Conservation (phyloP, 2,888 invertebrate species). For the Acronicta alni region DNA sequence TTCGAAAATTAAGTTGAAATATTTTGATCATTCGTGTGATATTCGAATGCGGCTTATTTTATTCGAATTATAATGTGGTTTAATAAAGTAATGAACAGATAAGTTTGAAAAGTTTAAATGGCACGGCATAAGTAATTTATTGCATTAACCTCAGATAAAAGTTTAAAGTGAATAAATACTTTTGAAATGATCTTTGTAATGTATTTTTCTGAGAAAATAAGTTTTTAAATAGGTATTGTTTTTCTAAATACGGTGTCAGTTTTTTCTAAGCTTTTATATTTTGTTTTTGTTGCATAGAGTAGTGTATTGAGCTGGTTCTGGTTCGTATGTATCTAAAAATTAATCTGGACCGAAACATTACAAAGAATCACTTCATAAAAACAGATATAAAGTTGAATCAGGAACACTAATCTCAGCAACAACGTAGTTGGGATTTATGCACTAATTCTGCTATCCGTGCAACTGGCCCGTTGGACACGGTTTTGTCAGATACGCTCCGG, state of each 20-base stretch:
- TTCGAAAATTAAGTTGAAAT: slow-evolving; percentile 48
- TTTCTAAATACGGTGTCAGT: too few species aligned
- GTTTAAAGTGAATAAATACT: background rate
- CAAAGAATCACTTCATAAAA: slow-evolving; percentile 26
- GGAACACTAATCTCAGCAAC: slow-evolving; percentile 61
- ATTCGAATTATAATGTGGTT: slow-evolving; percentile 25
- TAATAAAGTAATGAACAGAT: slow-evolving; percentile 30
- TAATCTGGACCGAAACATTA: background rate
- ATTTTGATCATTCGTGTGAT: slow-evolving; percentile 38
- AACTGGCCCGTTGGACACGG: slow-evolving; percentile 62
- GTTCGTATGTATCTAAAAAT: too few species aligned
- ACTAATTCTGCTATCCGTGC: slow-evolving; percentile 71
- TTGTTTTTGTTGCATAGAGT: too few species aligned
- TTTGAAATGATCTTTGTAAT: background rate
- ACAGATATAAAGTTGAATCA: slow-evolving; percentile 46
- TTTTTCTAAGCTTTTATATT: too few species aligned
- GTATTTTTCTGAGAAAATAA: background rate
- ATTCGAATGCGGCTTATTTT: slow-evolving; percentile 34
- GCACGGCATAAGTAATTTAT: slow-evolving; percentile 22
- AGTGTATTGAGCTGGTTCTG: too few species aligned
- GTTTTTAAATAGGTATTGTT: too few species aligned
- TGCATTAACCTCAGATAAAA: slow-evolving; percentile 13
- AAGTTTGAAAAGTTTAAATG: slow-evolving; percentile 26
- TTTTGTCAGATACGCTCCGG: slow-evolving; percentile 71
- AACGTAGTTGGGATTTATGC: slow-evolving; percentile 69